Base-by-base conservation (phyloP, 2,113 vertebrate genomes). In the Phrynocephalus versicolor region DNA sequence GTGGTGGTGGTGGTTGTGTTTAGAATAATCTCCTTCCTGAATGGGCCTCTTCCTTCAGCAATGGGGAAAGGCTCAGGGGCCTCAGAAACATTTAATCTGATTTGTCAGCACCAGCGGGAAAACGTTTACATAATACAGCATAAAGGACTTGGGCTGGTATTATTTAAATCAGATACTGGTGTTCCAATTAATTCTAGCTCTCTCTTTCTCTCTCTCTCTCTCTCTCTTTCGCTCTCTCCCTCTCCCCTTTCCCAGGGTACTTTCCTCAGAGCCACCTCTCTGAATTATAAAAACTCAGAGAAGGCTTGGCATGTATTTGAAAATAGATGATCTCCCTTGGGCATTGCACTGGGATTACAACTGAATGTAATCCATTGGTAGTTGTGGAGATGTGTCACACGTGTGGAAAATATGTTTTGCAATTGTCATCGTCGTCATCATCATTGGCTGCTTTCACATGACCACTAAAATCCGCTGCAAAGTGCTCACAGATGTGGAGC, bases 51-150 rank as follows among this genome's bases (percentile, higher is more conserved):
- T 35, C 25, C 83, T 88, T 82, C 82, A 81, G 25, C 77, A 45
- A 72, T 21, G 80, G 25, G 65, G 19, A 89, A n/a, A 62, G n/a
- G 16, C 89, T 92, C 83, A 83, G 71, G 84, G 90, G 81, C 27
- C 89, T 92, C 83, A 83, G 71, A 87, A 91, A 83, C 27, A 37
- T 87, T 90, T 92, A 91, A 87, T 89, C 71, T 86, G 84, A 84
- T 92, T 88, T 88, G 71, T 84, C 74, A 90, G 80, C 75, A 77
- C 82, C 10, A 88, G 57, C 75, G 37, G 87, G 67, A 82, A 83
- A 77, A 83, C 33, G 57, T 93, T 90, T 94, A 81, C 18, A 55
- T 90, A 87, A 92, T 75, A 57, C 73, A 72, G 25, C 82, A 9
- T 82, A 76, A 84, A 89, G 74, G 72, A 88, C 45, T 64, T 89